phyloP scores from a whole-genome alignment of 2,888 invertebrate genomes.

The Acheta domesticus region DNA sequence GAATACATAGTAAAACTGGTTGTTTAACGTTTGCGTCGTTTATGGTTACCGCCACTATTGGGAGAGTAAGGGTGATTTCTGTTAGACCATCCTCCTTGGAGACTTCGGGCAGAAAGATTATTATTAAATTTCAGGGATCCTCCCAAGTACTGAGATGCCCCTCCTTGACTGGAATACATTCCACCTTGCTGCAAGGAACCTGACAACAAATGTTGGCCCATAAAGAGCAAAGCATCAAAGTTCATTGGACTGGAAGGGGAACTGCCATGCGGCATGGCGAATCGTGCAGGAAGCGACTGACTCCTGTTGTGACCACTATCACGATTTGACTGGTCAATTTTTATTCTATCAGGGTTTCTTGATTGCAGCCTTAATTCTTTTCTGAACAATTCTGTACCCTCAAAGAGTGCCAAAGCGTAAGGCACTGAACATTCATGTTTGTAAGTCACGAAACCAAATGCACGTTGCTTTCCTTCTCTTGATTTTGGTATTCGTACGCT shows the following conservation, averaged over 20 bases:
- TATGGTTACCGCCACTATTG: neutral
- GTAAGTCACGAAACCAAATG: slow-evolving; percentile 75
- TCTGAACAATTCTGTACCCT: slow-evolving; percentile 66
- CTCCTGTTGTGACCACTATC: neutral
- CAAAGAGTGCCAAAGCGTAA: slow-evolving; percentile 70
- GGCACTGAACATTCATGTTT: slow-evolving; percentile 71
- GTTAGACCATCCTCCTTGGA: neutral
- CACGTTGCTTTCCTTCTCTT: slow-evolving; percentile 64
- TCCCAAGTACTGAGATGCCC: slow-evolving; percentile 25
- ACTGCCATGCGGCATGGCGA: neutral
- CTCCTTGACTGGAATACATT: slow-evolving; percentile 29
- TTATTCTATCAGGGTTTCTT: slow-evolving; percentile 40
- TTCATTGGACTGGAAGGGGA: neutral
- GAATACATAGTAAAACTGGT: too few species aligned
- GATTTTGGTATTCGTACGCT: slow-evolving; percentile 72
- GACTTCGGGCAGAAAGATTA: neutral
- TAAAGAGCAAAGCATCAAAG: slow-evolving; percentile 27
- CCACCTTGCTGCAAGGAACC: neutral
- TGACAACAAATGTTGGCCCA: slow-evolving; percentile 29
- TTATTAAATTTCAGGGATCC: slow-evolving; percentile 19
- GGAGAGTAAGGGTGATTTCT: slow-evolving; percentile 27
- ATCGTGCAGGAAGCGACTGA: neutral
- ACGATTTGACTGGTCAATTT: neutral
- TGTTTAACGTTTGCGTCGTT: neutral
- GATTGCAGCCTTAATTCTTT: slow-evolving; percentile 54